phyloP scores from a whole-genome alignment of 2,113 vertebrate species.

The Pseudorhombus dupliciocellatus region DNA sequence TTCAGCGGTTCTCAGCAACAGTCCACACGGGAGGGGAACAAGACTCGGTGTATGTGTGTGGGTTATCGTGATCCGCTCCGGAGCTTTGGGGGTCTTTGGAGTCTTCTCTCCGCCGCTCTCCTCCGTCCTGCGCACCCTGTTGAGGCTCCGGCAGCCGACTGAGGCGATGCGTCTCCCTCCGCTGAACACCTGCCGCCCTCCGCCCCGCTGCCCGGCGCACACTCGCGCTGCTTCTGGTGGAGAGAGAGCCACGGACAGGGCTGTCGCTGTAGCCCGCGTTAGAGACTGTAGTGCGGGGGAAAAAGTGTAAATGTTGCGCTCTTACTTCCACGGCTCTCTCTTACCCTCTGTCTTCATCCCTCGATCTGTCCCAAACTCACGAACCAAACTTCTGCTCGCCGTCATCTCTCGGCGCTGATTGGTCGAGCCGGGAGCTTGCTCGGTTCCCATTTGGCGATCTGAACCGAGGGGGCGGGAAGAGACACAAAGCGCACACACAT shows the following conservation, averaged over 20 bases:
- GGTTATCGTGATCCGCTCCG: neutral
- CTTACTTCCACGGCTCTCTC: neutral
- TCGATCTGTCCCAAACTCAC: conserved; percentile 51
- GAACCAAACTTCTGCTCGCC: conserved; percentile 70
- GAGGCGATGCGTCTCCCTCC: conserved; percentile 60
- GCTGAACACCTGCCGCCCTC: conserved; percentile 73
- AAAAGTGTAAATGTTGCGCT: neutral
- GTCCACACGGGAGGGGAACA: neutral
- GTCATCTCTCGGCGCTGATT: conserved; percentile 65
- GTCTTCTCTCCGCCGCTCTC: neutral
- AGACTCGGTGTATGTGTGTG: too few species aligned
- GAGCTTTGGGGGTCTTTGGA: too few species aligned
- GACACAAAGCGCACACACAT: neutral
- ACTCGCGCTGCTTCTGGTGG: neutral
- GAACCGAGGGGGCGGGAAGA: conserved; percentile 25
- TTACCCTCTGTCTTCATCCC: neutral
- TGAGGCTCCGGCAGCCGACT: conserved; percentile 49
- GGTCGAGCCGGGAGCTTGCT: conserved; percentile 25
- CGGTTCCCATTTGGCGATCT: conserved; percentile 52
- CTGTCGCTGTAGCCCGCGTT: neutral
- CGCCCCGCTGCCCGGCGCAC: conserved; percentile 21
- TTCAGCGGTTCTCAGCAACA: neutral
- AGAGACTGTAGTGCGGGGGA: neutral
- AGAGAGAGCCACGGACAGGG: conserved; percentile 13
- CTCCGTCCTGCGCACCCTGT: conserved; percentile 26